These are phyloP conservation scores for Melanostigma gelatinosum DNA, from an alignment of 2,113 vertebrate genomes.

Conservation along the genomic window DNA sequence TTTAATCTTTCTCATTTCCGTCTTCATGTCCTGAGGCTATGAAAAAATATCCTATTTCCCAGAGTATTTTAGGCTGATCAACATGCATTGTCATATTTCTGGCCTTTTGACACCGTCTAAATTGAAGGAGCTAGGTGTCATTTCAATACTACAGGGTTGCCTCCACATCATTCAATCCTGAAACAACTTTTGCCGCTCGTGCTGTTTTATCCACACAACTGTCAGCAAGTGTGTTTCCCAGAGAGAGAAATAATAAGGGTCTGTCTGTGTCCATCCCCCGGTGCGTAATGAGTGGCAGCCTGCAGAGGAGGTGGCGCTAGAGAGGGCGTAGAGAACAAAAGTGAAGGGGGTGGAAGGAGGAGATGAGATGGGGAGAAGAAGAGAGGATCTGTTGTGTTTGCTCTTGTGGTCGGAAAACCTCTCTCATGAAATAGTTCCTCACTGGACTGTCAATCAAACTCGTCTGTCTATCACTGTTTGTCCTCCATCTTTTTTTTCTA, in stretches of 20 bases:
- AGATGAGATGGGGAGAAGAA: conserved; percentile 30
- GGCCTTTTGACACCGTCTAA: conserved; percentile 42
- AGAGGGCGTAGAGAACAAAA: conserved; percentile 22
- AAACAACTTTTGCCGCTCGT: conserved; percentile 47
- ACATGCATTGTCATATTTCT: conserved; percentile 35
- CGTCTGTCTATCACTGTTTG: conserved; percentile 24
- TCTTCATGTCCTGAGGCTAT: conserved; percentile 6
- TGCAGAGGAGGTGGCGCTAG: conserved; percentile 7
- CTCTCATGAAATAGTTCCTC: conserved; percentile 33
- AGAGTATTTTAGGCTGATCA: conserved; percentile 20
- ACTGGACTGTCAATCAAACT: conserved; percentile 54
- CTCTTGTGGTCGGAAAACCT: conserved; percentile 29
- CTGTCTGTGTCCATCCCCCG: conserved; percentile 5
- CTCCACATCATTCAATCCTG: conserved; percentile 7
- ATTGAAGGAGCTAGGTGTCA: conserved; percentile 17
- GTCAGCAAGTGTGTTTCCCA: conserved; percentile 1
- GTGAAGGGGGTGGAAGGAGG: conserved; percentile 18
- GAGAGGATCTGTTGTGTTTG: conserved; percentile 43
- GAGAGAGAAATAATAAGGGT: conserved; percentile 13
- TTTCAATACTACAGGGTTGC: not conserved
- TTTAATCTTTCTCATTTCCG: conserved; percentile 31
- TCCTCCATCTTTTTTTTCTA: conserved; percentile 9
- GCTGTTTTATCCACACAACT: conserved; percentile 49
- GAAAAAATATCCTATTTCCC: not conserved
- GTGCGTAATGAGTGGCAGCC: conserved; percentile 46